Percentiles rank a stretch among this genome's conserved stretches.
Conservation (phyloP, 2,888 invertebrate species). For the Heliconius charithonia region DNA sequence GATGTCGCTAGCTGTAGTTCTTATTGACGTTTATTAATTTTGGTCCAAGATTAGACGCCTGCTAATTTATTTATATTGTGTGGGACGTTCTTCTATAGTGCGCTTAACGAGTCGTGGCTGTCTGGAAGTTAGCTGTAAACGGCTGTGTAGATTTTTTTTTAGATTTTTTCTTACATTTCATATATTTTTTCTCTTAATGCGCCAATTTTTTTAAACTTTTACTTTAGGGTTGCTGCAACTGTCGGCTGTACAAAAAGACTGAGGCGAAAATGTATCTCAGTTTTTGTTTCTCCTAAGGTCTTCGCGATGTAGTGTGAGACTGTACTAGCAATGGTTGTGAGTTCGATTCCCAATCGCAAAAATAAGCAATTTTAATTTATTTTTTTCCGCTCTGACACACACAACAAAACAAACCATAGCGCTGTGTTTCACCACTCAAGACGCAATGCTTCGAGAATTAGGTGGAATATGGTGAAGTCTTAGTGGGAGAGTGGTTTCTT, state of each 20-base stretch:
- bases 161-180: background rate
- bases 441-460: too few relatives aligned
- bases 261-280: background rate
- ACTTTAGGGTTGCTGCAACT: background rate
- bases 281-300: background rate
- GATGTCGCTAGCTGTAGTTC: conserved; percentile 47
- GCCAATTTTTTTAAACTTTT: background rate
- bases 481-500: too few relatives aligned
- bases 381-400: too few relatives aligned
- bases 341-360: too few relatives aligned
- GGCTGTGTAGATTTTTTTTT: background rate
- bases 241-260: background rate
- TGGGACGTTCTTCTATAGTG: conserved; percentile 42
- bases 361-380: too few relatives aligned
- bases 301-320: too few relatives aligned
- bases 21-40: conserved; percentile 53
- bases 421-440: too few relatives aligned
- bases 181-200: background rate
- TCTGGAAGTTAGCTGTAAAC: background rate
- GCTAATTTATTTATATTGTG: conserved; percentile 54
- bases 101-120: background rate
- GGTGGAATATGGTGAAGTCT: too few relatives aligned
- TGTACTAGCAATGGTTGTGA: too few relatives aligned
- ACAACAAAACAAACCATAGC: too few relatives aligned
- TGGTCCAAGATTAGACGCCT: conserved; percentile 51